A percentile compares a stretch with the other conserved stretches of the same genome.
phyloP scores from a whole-genome alignment of 2,797 vertebrate species.

The Micrastur ruficollis region DNA sequence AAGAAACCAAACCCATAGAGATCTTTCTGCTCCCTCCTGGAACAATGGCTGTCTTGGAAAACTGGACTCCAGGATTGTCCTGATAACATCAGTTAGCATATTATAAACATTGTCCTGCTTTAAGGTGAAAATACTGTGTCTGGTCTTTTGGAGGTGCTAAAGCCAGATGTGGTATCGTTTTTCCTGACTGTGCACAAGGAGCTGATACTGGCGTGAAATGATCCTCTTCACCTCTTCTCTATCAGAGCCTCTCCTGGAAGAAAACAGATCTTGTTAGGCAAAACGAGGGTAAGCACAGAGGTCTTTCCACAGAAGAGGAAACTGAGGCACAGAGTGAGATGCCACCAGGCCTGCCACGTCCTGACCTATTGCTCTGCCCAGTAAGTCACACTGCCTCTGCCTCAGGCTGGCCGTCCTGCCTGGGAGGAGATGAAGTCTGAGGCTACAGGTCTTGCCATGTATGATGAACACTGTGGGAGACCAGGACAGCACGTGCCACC shows the following conservation, averaged over 20 bases:
- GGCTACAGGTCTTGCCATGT: neutral
- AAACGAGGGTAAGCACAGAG: neutral
- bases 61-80: slow-evolving; percentile 57
- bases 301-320: neutral
- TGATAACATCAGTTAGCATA: slow-evolving; percentile 8
- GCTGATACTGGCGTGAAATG: slow-evolving; percentile 9
- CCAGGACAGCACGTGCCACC: neutral
- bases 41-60: slow-evolving; percentile 21
- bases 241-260: slow-evolving; percentile 80
- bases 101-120: slow-evolving; percentile 68
- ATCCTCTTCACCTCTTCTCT: slow-evolving; percentile 34
- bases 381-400: neutral
- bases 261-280: neutral
- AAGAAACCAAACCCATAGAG: slow-evolving; percentile 49
- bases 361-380: neutral
- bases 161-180: slow-evolving; percentile 22
- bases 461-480: neutral
- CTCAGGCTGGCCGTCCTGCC: neutral
- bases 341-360: neutral
- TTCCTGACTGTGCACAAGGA: slow-evolving; percentile 29
- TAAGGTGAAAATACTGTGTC: slow-evolving; percentile 66
- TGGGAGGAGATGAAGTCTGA: neutral
- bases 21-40: slow-evolving; percentile 11
- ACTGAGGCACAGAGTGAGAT: neutral
- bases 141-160: slow-evolving; percentile 56